Percentiles rank a stretch among this genome's conserved stretches.
Evolutionary conservation across 2,797 vertebrate genomes (phyloP).

Genomic region (Octomys mimax): DNA sequence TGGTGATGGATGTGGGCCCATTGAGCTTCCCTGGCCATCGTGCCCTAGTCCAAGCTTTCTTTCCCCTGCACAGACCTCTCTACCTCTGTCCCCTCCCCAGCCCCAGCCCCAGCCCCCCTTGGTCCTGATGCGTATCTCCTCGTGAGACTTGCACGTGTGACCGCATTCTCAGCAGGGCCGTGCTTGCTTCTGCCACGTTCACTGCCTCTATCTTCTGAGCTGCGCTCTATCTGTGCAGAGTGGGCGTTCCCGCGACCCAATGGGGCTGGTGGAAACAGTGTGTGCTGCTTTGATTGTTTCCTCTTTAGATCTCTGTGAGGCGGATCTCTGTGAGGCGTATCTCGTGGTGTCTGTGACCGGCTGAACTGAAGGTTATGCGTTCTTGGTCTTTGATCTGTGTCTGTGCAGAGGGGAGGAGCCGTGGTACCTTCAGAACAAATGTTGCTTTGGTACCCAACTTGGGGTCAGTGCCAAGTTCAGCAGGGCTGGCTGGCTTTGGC

Average conservation of each 20-base stretch:
- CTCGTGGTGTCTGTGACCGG: neutral
- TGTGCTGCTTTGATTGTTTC: constrained; percentile 71
- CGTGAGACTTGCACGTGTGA: constrained; percentile 52
- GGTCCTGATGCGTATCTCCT: constrained; percentile 16
- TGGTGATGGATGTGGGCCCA: neutral
- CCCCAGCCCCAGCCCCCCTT: neutral
- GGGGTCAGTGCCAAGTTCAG: constrained; percentile 1
- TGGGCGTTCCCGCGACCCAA: neutral
- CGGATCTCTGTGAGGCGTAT: neutral
- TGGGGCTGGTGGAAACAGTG: neutral
- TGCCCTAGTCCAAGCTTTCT: neutral
- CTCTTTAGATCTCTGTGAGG: constrained; percentile 56
- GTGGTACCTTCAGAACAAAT: constrained; percentile 8
- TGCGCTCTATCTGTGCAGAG: constrained; percentile 1
- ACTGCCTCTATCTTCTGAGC: constrained; percentile 16
- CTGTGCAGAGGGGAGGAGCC: constrained; percentile 21
- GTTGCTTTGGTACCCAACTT: neutral
- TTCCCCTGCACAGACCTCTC: neutral
- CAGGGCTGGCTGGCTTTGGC: neutral
- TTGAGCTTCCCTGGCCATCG: neutral
- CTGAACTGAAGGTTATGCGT: constrained; percentile 50
- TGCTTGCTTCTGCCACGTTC: neutral
- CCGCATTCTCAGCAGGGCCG: constrained; percentile 40
- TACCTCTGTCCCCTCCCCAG: neutral
- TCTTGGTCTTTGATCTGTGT: constrained; percentile 72